These are phyloP conservation scores for Bergia sp. DNA, from an alignment of 92 coral and sea anemone species.

Conservation along the genomic window DNA sequence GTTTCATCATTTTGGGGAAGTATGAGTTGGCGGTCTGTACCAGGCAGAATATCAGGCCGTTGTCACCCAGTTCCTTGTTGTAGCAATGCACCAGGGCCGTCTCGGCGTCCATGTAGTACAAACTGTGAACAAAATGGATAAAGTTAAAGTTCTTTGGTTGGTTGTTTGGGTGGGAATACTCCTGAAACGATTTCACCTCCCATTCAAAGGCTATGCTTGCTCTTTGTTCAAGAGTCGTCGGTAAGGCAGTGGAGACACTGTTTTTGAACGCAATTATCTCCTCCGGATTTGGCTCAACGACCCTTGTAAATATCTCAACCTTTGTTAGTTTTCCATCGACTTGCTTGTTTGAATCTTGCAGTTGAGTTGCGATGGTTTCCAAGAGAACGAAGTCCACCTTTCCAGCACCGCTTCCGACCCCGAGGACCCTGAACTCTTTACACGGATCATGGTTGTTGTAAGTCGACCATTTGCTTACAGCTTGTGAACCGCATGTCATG, in stretches of 20 bases:
- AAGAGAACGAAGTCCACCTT: slow-evolving; percentile 48
- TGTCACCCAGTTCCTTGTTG: slow-evolving; percentile 42
- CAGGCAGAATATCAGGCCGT: slow-evolving; percentile 55
- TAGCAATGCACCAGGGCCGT: slow-evolving; percentile 45
- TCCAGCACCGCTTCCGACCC: slow-evolving; percentile 62
- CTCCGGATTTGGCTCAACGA: slow-evolving; percentile 55
- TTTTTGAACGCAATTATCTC: slow-evolving; percentile 45
- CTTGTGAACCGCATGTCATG: slow-evolving; percentile 37
- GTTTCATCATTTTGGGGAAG: slow-evolving; percentile 53
- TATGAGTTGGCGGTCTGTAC: slow-evolving; percentile 59
- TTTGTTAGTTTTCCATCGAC: background rate
- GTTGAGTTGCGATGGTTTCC: slow-evolving; percentile 52
- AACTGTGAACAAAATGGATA: slow-evolving; percentile 58
- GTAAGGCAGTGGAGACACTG: slow-evolving; percentile 38
- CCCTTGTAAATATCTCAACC: slow-evolving; percentile 39
- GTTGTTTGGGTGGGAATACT: slow-evolving; percentile 12
- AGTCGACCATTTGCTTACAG: slow-evolving; percentile 17
- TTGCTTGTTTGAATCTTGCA: background rate
- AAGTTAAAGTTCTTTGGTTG: slow-evolving; percentile 40
- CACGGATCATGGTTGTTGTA: slow-evolving; percentile 12
- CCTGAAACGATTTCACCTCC: slow-evolving; percentile 54
- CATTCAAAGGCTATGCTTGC: slow-evolving; percentile 58
- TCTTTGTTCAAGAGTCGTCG: slow-evolving; percentile 32
- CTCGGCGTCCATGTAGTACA: slow-evolving; percentile 65
- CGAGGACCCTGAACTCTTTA: slow-evolving; percentile 45